phyloP scores from a whole-genome alignment of 2,888 invertebrate genomes.

The Corbicula japonica region DNA sequence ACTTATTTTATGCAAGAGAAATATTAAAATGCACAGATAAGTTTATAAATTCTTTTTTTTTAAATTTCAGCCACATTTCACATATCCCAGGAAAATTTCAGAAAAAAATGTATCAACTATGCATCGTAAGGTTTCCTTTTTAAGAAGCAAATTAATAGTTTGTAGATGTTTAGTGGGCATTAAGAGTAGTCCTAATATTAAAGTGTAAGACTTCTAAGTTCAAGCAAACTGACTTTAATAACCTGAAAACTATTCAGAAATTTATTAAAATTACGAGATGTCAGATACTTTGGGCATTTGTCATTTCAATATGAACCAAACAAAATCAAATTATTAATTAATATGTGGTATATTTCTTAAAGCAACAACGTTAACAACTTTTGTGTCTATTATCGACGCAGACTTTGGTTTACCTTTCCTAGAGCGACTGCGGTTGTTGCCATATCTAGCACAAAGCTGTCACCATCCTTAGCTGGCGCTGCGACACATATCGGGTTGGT shows the following conservation, averaged over 20 bases:
- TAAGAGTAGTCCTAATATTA: too few relatives aligned
- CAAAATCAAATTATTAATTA: neutral
- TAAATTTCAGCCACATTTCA: neutral
- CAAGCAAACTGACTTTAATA: too few relatives aligned
- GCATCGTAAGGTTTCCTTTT: too few relatives aligned
- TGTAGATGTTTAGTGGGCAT: too few relatives aligned
- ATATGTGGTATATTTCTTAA: neutral
- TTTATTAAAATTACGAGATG: neutral
- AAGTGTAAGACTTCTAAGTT: too few relatives aligned
- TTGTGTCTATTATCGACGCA: neutral
- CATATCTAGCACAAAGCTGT: conserved; percentile 96
- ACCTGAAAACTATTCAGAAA: neutral
- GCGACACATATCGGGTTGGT: conserved; percentile 96
- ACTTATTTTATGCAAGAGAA: neutral
- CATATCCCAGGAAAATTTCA: too few relatives aligned
- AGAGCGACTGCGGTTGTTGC: conserved; percentile 97
- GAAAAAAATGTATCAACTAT: too few relatives aligned
- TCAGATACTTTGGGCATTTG: neutral
- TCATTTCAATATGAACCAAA: neutral
- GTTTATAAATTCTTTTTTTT: neutral
- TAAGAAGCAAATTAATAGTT: too few relatives aligned
- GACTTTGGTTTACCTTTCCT: conserved; percentile 90
- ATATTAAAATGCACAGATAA: neutral
- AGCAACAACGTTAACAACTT: neutral
- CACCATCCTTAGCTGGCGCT: conserved; percentile 89